phyloP scores from a whole-genome alignment of 2,888 invertebrate genomes.

The Erebia palarica region DNA sequence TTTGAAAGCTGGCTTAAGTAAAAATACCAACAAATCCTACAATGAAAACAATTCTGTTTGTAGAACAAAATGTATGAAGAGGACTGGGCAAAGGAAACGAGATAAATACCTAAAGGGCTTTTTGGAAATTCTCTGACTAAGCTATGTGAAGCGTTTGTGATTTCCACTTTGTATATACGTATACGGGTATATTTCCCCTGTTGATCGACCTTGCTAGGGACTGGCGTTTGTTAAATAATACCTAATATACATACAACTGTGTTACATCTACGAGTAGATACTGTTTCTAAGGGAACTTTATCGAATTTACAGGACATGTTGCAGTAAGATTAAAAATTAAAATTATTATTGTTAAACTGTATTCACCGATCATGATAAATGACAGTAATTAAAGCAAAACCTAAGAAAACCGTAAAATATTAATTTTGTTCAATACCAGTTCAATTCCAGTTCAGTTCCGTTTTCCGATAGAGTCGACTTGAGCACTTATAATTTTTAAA shows the following conservation, averaged over 20 bases:
- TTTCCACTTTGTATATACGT: constrained; percentile 25
- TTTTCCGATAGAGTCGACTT: no score
- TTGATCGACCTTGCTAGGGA: not conserved
- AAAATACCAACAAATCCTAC: constrained; percentile 37
- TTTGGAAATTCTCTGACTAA: constrained; percentile 40
- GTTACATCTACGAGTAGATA: not conserved
- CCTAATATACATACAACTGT: not conserved
- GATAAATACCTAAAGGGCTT: constrained; percentile 41
- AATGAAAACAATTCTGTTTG: constrained; percentile 48
- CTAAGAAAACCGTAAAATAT: no score
- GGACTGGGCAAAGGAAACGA: constrained; percentile 29
- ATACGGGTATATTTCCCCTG: not conserved
- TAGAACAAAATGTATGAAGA: constrained; percentile 54
- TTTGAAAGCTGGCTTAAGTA: constrained; percentile 21
- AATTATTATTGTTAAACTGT: no score
- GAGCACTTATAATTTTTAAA: no score
- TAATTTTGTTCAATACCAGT: no score
- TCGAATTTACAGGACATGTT: no score
- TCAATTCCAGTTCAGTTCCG: no score
- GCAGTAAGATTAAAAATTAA: no score
- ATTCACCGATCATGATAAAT: no score
- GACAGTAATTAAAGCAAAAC: not conserved
- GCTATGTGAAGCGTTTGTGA: constrained; percentile 35
- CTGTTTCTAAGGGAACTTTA: not conserved
- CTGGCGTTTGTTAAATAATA: not conserved